Evolutionary conservation across 2,888 invertebrate species (phyloP), one percentile per base, ranked within the genome.

Genomic region (Thecophora atra): DNA sequence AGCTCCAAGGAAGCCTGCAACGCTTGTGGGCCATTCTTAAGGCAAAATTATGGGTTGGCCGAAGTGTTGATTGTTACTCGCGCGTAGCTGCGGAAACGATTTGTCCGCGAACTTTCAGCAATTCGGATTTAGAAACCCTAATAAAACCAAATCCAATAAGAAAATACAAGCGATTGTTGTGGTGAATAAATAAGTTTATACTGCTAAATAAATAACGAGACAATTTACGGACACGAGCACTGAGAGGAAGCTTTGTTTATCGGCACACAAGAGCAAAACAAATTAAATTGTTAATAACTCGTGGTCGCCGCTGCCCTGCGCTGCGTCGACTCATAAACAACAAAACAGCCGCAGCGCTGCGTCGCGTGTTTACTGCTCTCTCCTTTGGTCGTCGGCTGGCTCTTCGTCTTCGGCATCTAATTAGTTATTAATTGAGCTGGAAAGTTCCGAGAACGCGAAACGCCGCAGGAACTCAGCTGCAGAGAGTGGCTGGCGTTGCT

Each of bases 401-500:
- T 26, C 62, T 26, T 2, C 71, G 62, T 71, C 71, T 65, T 71
- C 71, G 60, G 65, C 65, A 71, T 71, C 71, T 65, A 71, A 71
- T 71, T 71, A 71, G 71, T 71, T 71, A 71, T 71, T 71, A 71
- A 65, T 71, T 71, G 71, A 71, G 71, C 58, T 65, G 71, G 71
- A 71, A 65, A 71, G 71, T 71, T 71, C 71, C 58, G 71, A 71
- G 71, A 71, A 71, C 65, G 65, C 65, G 44, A 58, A 71, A 65
- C 71, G 71, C 71, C 64, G 71, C 71, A 71, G 71, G 71, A 71
- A 71, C 24, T 62, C 70, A 62, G 52, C 70, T n/a, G 51, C 30
- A 62, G 52, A 58, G 26, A 58, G 26, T 58, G 28, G 19, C 56
- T 63, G 62, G 63, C 62, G 52, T 70, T 62, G 52, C 70, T 30